Conservation (phyloP, 2,888 invertebrate genomes). For the Rugalucina vietnamica region DNA sequence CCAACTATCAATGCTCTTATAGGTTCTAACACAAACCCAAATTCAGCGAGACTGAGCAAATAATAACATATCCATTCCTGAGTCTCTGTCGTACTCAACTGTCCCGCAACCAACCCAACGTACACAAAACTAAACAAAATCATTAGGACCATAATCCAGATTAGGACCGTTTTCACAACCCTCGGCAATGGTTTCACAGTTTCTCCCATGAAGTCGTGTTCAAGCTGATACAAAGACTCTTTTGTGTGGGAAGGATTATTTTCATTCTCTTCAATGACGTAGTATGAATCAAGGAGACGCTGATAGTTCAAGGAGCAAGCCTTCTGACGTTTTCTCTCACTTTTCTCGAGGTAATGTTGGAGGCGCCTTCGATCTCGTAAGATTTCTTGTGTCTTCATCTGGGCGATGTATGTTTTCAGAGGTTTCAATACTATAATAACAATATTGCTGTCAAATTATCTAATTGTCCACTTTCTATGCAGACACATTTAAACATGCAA, state of each 20-base stretch:
- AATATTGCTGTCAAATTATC: background rate
- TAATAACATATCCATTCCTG: conserved; percentile 58
- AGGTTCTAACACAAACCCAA: conserved; percentile 49
- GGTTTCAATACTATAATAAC: conserved; percentile 26
- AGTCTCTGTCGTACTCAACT: conserved; percentile 45
- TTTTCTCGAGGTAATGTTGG: conserved; percentile 32
- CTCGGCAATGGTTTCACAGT: conserved; percentile 32
- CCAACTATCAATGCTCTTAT: conserved; percentile 38
- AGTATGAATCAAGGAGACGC: conserved; percentile 1
- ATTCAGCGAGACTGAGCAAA: conserved; percentile 25
- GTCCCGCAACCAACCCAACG: conserved; percentile 42
- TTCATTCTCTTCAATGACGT: conserved; percentile 1
- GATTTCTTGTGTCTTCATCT: conserved; percentile 20
- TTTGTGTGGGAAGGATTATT: conserved; percentile 43
- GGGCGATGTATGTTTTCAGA: conserved; percentile 31
- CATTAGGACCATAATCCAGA: conserved; percentile 18
- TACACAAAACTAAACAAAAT: conserved; percentile 30
- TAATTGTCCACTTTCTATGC: too few species aligned
- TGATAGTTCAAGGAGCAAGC: conserved; percentile 2
- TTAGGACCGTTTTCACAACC: conserved; percentile 34
- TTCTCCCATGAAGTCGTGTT: conserved; percentile 50
- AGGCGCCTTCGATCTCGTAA: conserved; percentile 29
- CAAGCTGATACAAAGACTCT: conserved; percentile 53
- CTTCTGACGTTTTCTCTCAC: conserved; percentile 19
- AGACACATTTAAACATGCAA: too few species aligned